phyloP scores from a whole-genome alignment of 2,888 invertebrate species.

The Microctonus aethiopoides region DNA sequence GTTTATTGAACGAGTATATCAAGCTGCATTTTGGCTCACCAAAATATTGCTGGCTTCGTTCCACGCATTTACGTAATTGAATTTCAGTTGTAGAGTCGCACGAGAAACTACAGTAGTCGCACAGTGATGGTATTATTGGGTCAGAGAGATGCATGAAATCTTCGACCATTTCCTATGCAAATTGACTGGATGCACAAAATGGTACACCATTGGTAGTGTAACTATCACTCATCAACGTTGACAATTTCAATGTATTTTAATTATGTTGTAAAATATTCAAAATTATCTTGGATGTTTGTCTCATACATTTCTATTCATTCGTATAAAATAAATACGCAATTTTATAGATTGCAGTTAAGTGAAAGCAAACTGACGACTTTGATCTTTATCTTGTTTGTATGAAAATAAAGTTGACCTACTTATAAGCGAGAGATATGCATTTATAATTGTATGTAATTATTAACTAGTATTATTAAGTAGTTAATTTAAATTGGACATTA shows the following conservation, averaged over 20 bases:
- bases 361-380: too few relatives aligned
- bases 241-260: background rate
- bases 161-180: constrained; percentile 53
- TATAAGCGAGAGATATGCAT: background rate
- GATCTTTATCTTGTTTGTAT: too few relatives aligned
- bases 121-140: constrained; percentile 48
- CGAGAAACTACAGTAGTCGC: constrained; percentile 28
- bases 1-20: background rate
- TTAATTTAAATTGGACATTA: background rate
- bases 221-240: background rate
- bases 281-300: background rate
- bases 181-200: constrained; percentile 46
- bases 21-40: constrained; percentile 3
- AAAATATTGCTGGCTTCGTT: constrained; percentile 23
- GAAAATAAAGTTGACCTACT: too few relatives aligned
- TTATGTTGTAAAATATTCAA: background rate
- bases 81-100: constrained; percentile 44
- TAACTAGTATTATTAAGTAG: background rate
- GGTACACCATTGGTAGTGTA: background rate
- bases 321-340: background rate
- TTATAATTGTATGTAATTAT: too few relatives aligned
- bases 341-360: too few relatives aligned
- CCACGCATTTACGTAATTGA: constrained; percentile 52
- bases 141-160: constrained; percentile 46
- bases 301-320: background rate